Percentiles rank a stretch among this genome's conserved stretches.
phyloP scores from a whole-genome alignment of 2,113 vertebrate genomes.

The Anolis sagrei region DNA sequence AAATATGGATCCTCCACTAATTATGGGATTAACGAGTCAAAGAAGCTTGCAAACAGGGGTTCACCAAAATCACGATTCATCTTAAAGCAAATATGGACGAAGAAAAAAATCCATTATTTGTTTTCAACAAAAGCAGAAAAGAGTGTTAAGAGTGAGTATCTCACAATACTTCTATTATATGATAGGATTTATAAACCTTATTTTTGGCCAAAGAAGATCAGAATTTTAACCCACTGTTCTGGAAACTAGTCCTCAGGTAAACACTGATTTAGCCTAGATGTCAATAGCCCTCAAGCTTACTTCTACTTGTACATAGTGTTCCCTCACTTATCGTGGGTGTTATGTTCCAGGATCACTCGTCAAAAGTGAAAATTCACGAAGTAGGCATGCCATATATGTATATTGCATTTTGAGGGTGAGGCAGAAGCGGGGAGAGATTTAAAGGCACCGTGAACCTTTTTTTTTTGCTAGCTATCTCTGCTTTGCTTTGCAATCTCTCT shows the following conservation, averaged over 20 bases:
- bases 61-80: background rate
- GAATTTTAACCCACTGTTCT: background rate
- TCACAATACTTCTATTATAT: background rate
- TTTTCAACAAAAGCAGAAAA: conserved; percentile 24
- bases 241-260: background rate
- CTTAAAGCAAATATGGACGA: conserved; percentile 7
- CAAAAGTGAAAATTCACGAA: too few relatives aligned
- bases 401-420: too few relatives aligned
- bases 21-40: conserved; percentile 15
- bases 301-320: conserved; percentile 14
- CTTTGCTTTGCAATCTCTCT: too few relatives aligned
- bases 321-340: too few relatives aligned
- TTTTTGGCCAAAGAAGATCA: background rate
- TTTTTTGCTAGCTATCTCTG: too few relatives aligned
- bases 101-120: conserved; percentile 19
- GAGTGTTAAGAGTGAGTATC: background rate
- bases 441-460: too few relatives aligned
- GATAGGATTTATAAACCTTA: fast-evolving
- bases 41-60: conserved; percentile 23
- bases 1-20: conserved; percentile 19
- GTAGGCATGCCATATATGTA: too few relatives aligned
- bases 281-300: background rate
- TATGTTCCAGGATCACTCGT: too few relatives aligned
- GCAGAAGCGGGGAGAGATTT: too few relatives aligned
- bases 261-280: background rate